Base-by-base conservation (phyloP, 2,113 vertebrate species). In the Athene cunicularia region DNA sequence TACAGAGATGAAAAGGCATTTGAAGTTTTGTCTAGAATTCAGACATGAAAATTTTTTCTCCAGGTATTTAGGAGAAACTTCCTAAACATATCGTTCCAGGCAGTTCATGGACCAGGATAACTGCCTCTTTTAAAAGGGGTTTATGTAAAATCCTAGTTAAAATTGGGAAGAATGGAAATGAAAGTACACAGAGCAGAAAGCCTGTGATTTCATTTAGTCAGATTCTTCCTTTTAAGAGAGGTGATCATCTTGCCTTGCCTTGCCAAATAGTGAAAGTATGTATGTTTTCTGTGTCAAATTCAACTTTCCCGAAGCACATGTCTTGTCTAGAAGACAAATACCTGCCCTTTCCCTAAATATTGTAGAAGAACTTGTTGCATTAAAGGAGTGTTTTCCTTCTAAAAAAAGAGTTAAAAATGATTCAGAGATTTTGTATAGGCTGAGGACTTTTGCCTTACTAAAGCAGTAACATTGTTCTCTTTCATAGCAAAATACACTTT, bases 21-120 rank as follows among this genome's bases (percentile, higher is more conserved):
- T 94, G 86, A 94, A 88, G 37, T 62, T 81, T 5, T 4, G 35
- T 55, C 72, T 90, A 47, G 67, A 93, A 90, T 95, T 94, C 86
- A 96, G 88, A 92, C 93, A 93, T 85, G 83, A 82, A 97, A 95
- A 96, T 96, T 85, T 89, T 94, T 92, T 94, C 76, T 80, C 26
- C 45, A 72, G 70, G 60, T 74, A 83, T 81, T 80, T 76, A 64
- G 71, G 58, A 90, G 60, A 89, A 90, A 53, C 58, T 84, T 88
- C 45, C 86, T 49, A 55, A 16, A 55, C 22, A 2, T 32, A 39
- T 63, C 70, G 67, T 84, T 80, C 35, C 94, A 86, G 75, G 50
- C 60, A 86, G 68, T 24, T 88, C 63, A 45, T 0, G 18, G 28
- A 55, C 33, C 33, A 72, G 83, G 27, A 60, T 49, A 64, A 76